Evolutionary conservation across 1,140 invertebrate species (phyloP).

Genomic region (Anthonomus grandis): DNA sequence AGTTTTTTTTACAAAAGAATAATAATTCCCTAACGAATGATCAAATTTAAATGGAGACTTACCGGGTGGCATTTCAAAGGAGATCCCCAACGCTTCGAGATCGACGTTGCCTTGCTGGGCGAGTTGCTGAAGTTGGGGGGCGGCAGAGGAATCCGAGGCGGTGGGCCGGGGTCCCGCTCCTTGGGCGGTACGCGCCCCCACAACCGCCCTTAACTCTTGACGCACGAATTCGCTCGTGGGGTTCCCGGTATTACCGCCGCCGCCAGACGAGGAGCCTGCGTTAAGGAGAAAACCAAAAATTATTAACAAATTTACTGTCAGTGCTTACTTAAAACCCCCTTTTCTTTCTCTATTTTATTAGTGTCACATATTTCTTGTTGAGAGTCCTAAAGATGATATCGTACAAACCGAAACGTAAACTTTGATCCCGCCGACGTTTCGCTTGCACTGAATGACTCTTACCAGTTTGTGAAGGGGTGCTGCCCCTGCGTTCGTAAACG

Average conservation of each 20-base stretch:
- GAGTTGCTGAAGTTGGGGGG: constrained; percentile 31
- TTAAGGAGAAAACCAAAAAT: no score
- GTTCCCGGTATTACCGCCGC: constrained; percentile 38
- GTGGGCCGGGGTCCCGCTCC: constrained; percentile 42
- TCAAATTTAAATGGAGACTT: constrained; percentile 38
- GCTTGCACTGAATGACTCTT: constrained; percentile 51
- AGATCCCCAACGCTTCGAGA: constrained; percentile 65
- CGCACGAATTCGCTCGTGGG: constrained; percentile 78
- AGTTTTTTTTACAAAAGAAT: no score
- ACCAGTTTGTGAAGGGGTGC: constrained; percentile 57
- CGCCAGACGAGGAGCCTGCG: constrained; percentile 30
- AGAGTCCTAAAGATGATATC: constrained; percentile 13
- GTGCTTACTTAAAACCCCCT: no score
- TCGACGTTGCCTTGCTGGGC: constrained; percentile 49
- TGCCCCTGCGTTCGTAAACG: constrained; percentile 48
- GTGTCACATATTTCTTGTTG: background rate
- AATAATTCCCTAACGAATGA: no score
- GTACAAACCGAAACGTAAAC: no score
- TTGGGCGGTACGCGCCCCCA: constrained; percentile 72
- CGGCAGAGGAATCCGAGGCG: constrained; percentile 26
- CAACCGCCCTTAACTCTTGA: constrained; percentile 82
- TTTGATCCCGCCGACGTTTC: background rate
- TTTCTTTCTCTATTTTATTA: no score
- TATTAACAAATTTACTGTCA: no score
- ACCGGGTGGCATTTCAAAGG: constrained; percentile 68